Evolutionary conservation across 2,113 vertebrate species (phyloP).

Genomic region (Prolemur simus): DNA sequence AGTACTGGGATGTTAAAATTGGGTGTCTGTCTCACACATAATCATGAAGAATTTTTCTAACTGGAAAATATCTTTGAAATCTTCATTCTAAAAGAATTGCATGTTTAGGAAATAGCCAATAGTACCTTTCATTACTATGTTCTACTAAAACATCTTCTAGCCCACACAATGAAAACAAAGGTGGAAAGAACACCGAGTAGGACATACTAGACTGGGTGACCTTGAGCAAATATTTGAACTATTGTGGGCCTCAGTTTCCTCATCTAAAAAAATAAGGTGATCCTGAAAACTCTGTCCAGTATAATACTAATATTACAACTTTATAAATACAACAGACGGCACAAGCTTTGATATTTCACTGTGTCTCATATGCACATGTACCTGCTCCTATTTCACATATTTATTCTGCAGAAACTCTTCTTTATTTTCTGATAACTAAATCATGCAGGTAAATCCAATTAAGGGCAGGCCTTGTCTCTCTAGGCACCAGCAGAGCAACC

Average conservation of each 20-base stretch:
- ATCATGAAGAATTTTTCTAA: not conserved
- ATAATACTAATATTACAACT: not conserved
- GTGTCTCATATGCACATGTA: not conserved
- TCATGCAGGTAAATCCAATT: constrained; percentile 64
- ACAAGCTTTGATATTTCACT: not conserved
- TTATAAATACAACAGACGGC: not conserved
- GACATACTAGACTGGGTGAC: not conserved
- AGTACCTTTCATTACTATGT: not conserved
- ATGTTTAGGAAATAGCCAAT: not conserved
- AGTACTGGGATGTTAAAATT: not conserved
- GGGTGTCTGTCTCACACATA: not conserved
- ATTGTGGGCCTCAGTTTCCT: not conserved
- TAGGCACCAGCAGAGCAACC: constrained; percentile 37
- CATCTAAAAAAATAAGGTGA: not conserved
- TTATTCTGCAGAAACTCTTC: constrained; percentile 6
- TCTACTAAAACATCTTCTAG: not conserved
- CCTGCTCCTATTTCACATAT: constrained; percentile 30
- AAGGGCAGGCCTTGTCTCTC: constrained; percentile 11
- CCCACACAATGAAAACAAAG: not conserved
- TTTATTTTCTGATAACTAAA: constrained; percentile 38
- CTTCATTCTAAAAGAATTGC: not conserved
- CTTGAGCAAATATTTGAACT: not conserved
- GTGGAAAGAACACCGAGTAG: not conserved
- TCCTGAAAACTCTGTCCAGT: not conserved
- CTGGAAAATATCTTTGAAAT: not conserved